Evolutionary conservation across 2,888 invertebrate species (phyloP).

Genomic region (Rhodophaea formosa): DNA sequence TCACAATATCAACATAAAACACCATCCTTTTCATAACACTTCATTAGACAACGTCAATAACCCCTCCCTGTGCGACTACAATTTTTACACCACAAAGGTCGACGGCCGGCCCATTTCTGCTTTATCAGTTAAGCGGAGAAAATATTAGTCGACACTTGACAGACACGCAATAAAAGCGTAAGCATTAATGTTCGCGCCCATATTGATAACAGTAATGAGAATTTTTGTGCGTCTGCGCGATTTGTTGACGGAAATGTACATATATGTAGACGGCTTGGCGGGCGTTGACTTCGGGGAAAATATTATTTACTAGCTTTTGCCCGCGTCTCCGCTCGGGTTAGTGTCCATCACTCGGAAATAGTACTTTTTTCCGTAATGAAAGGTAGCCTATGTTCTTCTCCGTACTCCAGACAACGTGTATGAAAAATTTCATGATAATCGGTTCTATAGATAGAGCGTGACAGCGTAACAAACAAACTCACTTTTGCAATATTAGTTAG

Average conservation of each 20-base stretch:
- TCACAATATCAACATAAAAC: too few species aligned
- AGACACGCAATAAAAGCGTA: conserved; percentile 13
- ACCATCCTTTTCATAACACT: too few species aligned
- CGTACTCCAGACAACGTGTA: too few species aligned
- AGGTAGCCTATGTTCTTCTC: too few species aligned
- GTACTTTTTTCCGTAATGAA: too few species aligned
- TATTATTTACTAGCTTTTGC: too few species aligned
- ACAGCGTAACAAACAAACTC: too few species aligned
- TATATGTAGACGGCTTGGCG: not conserved
- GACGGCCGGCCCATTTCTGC: conserved; percentile 39
- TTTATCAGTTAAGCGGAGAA: conserved; percentile 17
- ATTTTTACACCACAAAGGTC: conserved; percentile 33
- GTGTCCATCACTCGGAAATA: too few species aligned
- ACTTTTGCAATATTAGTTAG: too few species aligned
- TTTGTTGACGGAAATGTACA: conserved; percentile 14
- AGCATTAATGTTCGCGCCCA: conserved; percentile 1
- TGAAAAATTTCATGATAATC: too few species aligned
- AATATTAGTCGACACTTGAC: conserved; percentile 18
- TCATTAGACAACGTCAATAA: conserved; percentile 3
- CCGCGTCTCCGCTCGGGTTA: too few species aligned
- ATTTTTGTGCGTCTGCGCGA: not conserved
- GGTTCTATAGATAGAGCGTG: too few species aligned
- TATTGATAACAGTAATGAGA: conserved; percentile 8
- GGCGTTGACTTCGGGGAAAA: conserved; percentile 1
- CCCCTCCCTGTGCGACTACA: not conserved